Percentiles rank a stretch among this genome's conserved stretches.
These are phyloP conservation scores for Polydrusus tereticollis DNA, from an alignment of 2,888 invertebrate species.

Conservation along the genomic window DNA sequence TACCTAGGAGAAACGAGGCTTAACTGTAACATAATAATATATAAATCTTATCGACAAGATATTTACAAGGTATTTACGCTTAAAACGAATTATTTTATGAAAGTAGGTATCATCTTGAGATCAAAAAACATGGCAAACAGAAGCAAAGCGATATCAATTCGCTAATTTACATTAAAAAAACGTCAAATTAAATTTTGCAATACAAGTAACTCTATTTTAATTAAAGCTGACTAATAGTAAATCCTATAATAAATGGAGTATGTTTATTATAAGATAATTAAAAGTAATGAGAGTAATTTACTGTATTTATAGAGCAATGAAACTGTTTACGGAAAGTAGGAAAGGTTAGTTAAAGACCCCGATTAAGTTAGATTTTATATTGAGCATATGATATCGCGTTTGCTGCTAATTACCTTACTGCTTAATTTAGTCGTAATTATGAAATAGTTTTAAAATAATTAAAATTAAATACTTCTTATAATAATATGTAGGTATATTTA, in stretches of 20 bases:
- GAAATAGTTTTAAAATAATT: not conserved
- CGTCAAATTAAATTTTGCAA: not conserved
- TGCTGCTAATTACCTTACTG: conserved; percentile 19
- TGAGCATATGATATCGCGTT: conserved; percentile 8
- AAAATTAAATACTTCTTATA: no score
- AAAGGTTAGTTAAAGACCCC: conserved; percentile 17
- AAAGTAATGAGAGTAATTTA: conserved; percentile 33
- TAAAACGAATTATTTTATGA: no score
- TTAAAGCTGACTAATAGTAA: not conserved
- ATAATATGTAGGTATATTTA: not conserved
- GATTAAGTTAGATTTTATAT: conserved; percentile 8
- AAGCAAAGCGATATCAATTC: no score
- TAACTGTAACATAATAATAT: no score
- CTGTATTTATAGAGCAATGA: conserved; percentile 26
- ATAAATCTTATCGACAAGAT: no score
- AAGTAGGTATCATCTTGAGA: no score
- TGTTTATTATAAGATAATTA: conserved; percentile 36
- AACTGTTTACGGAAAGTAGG: conserved; percentile 25
- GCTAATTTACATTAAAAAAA: no score
- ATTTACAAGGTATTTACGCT: no score
- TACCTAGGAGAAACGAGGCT: no score
- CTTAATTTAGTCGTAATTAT: not conserved
- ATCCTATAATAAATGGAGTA: conserved; percentile 22
- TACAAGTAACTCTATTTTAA: not conserved
- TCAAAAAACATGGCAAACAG: no score